Evolutionary conservation across 2,888 invertebrate species (phyloP), one percentile per base, ranked within the genome.

Genomic region (Microctonus aethiopoides): DNA sequence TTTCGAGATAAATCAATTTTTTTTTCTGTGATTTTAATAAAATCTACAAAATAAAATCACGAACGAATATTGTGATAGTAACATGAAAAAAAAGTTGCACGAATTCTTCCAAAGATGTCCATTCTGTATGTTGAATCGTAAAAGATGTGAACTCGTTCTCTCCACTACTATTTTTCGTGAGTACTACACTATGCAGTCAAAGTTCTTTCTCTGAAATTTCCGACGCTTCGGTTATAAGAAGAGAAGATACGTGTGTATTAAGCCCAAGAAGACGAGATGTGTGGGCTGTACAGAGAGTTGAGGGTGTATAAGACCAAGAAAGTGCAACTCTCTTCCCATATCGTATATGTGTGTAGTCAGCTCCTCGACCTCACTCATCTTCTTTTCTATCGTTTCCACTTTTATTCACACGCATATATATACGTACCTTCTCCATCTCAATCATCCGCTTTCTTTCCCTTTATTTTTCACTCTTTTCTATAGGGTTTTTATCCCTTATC

Each of bases 401-500:
- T 72, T 72, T 70, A 51, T 60, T 67, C 64, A 39, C n/a, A 39
- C n/a, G 11, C 11, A 39, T 5, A 39, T 39, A 2, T 11, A 39
- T 2, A 13, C 6, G 11, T 5, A 72, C 66, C 66, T 69, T 60
- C 64, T 32, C 34, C 59, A 24, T 59, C 66, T 20, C n/a, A 61
- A 54, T 64, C 68, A 29, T 1, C 57, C 26, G 54, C 65, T 41
- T 36, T 54, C 59, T 65, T 36, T 59, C 0, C 68, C 54, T 51
- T 54, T 72, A 56, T 73, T 74, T 77, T 71, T 75, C 74, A 70
- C 73, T 74, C 71, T 67, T 67, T 68, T 67, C 69, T 69, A 72
- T 62, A 71, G 65, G 64, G 52, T 63, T 72, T 67, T 72, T 72
- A 66, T 41, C 63, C 46, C 63, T 57, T 67, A 74, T 72, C 61